Evolutionary conservation across 2,888 invertebrate genomes (phyloP).

Genomic region (Drosophila mimica): DNA sequence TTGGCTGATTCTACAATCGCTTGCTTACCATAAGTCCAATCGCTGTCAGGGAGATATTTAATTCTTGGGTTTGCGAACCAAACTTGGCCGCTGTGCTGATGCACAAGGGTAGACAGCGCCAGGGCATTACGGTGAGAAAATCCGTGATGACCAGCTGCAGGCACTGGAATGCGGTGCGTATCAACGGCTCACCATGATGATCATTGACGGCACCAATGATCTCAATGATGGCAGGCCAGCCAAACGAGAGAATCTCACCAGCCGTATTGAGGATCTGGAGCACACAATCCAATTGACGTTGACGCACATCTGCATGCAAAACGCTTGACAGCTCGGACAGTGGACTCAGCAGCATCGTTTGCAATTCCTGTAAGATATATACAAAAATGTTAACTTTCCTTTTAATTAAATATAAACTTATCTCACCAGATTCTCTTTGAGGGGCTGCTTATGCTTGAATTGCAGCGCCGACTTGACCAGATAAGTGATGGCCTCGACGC

Average conservation of each 20-base stretch:
- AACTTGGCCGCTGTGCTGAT: constrained; percentile 97
- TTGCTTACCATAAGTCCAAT: constrained; percentile 95
- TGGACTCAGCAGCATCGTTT: constrained; percentile 94
- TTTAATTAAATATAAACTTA: not conserved
- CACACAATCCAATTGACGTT: constrained; percentile 97
- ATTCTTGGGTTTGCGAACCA: constrained; percentile 97
- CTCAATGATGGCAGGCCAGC: constrained; percentile 97
- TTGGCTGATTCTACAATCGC: not conserved
- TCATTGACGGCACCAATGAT: constrained; percentile 98
- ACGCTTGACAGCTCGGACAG: constrained; percentile 96
- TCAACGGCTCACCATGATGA: constrained; percentile 96
- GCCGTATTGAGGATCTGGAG: constrained; percentile 96
- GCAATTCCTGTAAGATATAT: constrained; percentile 87
- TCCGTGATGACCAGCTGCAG: constrained; percentile 97
- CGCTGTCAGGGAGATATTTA: constrained; percentile 98
- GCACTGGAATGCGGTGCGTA: constrained; percentile 97
- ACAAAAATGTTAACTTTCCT: not conserved
- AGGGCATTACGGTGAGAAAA: constrained; percentile 96
- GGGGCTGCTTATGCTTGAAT: constrained; percentile 92
- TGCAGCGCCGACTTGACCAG: constrained; percentile 96
- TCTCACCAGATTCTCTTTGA: constrained; percentile 92
- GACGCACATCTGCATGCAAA: constrained; percentile 96
- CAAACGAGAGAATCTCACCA: constrained; percentile 96
- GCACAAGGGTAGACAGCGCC: constrained; percentile 94
- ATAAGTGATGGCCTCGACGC: constrained; percentile 97